Evolutionary conservation across 92 coral and sea anemone genomes (phyloP).

Genomic region (Palythoa grandiflora): DNA sequence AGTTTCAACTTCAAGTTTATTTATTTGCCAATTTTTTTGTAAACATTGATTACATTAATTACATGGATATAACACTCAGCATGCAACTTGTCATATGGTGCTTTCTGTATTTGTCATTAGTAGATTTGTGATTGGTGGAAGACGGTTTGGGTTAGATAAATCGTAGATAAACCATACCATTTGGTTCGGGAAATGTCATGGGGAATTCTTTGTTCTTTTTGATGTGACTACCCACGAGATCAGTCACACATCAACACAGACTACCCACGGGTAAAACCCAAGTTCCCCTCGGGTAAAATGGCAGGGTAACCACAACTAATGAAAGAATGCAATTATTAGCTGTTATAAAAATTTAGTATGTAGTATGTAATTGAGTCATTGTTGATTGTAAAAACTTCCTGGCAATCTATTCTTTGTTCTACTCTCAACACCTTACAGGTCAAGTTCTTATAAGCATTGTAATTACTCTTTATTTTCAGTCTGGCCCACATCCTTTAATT

Average conservation of each 20-base stretch:
- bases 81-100: conserved; percentile 2
- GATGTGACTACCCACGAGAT: background rate
- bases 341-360: no score
- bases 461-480: no score
- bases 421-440: no score
- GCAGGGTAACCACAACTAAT: background rate
- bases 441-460: no score
- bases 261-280: conserved; percentile 20
- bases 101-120: conserved; percentile 1
- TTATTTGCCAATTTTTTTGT: no score
- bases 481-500: no score
- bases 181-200: conserved; percentile 28
- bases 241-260: conserved; percentile 23
- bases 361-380: no score
- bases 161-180: conserved; percentile 10
- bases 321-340: background rate
- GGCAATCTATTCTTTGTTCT: no score
- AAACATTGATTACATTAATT: no score
- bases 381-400: no score
- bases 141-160: background rate
- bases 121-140: conserved; percentile 18
- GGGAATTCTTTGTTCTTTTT: conserved; percentile 15
- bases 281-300: background rate
- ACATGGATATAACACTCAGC: background rate
- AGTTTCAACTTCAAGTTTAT: no score